Evolutionary conservation across 2,797 vertebrate genomes (phyloP).

Genomic region (Eurystomus glaucurus): DNA sequence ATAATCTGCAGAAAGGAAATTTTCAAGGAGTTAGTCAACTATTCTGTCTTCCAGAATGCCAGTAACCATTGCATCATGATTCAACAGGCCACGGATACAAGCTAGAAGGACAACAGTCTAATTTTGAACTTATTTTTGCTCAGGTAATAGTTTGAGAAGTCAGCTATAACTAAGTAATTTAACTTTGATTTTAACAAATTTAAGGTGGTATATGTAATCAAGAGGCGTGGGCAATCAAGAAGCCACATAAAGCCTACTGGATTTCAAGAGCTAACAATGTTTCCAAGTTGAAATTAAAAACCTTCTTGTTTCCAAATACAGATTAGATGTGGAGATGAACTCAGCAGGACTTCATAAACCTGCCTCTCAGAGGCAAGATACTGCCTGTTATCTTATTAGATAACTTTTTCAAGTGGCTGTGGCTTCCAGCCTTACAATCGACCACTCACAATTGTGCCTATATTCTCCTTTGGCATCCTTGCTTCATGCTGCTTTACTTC

Average conservation of each 20-base stretch:
- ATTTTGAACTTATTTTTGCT: not conserved
- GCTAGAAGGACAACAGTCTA: not conserved
- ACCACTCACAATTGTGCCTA: not conserved
- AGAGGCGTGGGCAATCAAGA: not conserved
- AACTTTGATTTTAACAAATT: not conserved
- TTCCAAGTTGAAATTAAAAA: not conserved
- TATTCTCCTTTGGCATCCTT: not conserved
- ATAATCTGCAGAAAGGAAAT: not conserved
- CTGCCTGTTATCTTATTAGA: not conserved
- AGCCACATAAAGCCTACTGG: not conserved
- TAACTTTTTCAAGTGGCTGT: not conserved
- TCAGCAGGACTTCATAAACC: not conserved
- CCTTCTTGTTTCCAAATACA: not conserved
- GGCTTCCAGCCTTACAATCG: not conserved
- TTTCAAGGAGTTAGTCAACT: not conserved
- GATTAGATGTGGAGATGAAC: not conserved
- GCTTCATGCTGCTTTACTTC: not conserved
- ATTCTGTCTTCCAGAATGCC: not conserved
- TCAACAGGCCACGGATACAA: not conserved
- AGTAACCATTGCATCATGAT: not conserved
- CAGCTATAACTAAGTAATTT: not conserved
- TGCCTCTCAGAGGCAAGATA: not conserved
- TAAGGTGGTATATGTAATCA: not conserved
- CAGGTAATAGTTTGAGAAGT: not conserved
- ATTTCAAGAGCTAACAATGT: not conserved